Conservation (phyloP, 92 coral and sea anemone genomes). For the Palythoa heliodiscus region DNA sequence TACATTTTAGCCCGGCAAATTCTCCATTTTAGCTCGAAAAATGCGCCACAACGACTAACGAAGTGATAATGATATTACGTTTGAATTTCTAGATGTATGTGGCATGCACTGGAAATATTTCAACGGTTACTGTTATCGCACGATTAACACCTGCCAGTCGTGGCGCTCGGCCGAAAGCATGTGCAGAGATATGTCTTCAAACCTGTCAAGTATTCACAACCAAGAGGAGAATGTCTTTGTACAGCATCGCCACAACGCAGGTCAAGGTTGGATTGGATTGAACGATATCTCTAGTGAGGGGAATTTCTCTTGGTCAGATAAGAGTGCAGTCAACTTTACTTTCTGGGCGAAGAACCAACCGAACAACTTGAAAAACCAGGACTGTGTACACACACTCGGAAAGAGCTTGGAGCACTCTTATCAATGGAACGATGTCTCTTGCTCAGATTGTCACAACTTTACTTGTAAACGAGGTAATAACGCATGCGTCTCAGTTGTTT, state of each 20-base stretch:
- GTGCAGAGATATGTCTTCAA: neutral
- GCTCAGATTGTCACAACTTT: no score
- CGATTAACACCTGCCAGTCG: neutral
- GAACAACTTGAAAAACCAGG: no score
- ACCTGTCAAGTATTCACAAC: conserved; percentile 6
- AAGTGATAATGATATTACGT: no score
- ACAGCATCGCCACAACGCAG: conserved; percentile 7
- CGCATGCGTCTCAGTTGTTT: no score
- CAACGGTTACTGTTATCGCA: conserved; percentile 9
- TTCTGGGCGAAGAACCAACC: conserved; percentile 8
- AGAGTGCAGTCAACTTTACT: neutral
- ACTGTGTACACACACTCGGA: neutral
- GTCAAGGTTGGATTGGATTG: conserved; percentile 8
- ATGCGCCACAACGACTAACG: no score
- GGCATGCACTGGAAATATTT: conserved; percentile 12
- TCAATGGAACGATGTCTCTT: no score
- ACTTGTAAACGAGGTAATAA: no score
- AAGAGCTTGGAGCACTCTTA: neutral
- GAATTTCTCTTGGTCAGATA: neutral
- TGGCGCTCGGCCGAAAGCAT: conserved; percentile 9
- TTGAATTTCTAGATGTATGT: neutral
- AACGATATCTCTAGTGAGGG: conserved; percentile 3
- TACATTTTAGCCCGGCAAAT: no score
- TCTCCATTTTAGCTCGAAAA: no score
- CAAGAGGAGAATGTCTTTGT: conserved; percentile 26